Conservation (phyloP, 2,888 invertebrate genomes). For the Netelia inedita region DNA sequence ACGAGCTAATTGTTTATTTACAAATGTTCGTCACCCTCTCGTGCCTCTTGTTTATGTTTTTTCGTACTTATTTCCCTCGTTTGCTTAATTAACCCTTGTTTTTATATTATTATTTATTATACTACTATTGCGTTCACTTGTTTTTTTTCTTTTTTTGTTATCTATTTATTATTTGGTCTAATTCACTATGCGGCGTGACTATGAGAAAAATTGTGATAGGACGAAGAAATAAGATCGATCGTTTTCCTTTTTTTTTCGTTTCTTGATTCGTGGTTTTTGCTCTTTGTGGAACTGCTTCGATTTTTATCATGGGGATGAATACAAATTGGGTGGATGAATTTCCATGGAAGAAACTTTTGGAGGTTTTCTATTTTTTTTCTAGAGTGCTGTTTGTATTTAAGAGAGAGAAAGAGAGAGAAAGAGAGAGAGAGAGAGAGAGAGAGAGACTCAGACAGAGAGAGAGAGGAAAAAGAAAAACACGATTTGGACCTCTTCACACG, state of each 20-base stretch:
- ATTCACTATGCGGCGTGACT: constrained; percentile 52
- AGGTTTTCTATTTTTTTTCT: not conserved
- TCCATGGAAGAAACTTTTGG: not conserved
- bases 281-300: not conserved
- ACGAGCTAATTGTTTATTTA: constrained; percentile 58
- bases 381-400: constrained; percentile 3
- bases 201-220: constrained; percentile 35
- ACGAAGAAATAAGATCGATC: constrained; percentile 27
- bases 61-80: constrained; percentile 22
- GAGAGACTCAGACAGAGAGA: not conserved
- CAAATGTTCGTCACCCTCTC: constrained; percentile 38
- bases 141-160: constrained; percentile 15
- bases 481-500: not conserved
- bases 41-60: constrained; percentile 1
- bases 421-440: not conserved
- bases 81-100: not conserved
- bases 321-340: not conserved
- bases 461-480: not conserved
- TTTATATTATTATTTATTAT: constrained; percentile 13
- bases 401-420: not conserved
- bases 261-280: not conserved
- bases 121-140: constrained; percentile 60
- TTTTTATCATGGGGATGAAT: not conserved
- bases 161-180: constrained; percentile 30
- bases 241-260: not conserved